Base-by-base conservation (phyloP, 2,888 invertebrate species). In the Lasiommata megera region DNA sequence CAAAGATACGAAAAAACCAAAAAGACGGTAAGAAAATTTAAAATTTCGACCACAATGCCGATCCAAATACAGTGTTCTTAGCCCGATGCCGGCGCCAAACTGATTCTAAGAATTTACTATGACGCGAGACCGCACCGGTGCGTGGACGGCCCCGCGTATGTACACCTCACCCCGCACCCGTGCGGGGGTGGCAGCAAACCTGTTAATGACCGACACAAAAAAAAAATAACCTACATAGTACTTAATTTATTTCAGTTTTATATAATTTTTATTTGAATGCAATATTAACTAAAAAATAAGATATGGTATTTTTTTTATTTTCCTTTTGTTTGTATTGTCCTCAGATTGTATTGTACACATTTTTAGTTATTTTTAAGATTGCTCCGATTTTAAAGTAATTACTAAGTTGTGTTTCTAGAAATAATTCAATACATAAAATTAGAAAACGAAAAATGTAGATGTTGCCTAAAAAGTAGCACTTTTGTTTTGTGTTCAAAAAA, bases 241-340 rank as follows among this genome's bases (percentile, higher is more conserved):
- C 16, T 31, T 47, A 47, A 34, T 34, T 47, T 47, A 31, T 31
- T 7, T 16, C 1, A 11, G 16, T 46, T 17, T 12, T 36, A 18
- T n/a, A 12, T 48, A 34, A 17, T 36, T 51, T 40, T 17, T 12
- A 14, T 48, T 34, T 48, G 48, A 8, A 48, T 48, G 18, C 18
- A 48, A 48, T 23, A n/a, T n/a, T n/a, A 6, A 34, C 14, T 37
- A 23, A 14, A 11, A 12, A 17, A 29, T 31, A 14, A 46, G 29
- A 29, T 46, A 9, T 9, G 11, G 6, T 23, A 23, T 12, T 3
- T 34, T 61, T 55, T 60, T 57, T 66, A 51, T 60, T 58, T 56
- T 52, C 37, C 58, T 53, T 61, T 46, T 55, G 54, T 59, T 63
- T 53, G 50, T 61, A 37, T 47, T 57, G 56, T 56, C 52, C 23